These are phyloP conservation scores for Hoplostethus atlanticus DNA, from an alignment of 2,797 vertebrate genomes.

Conservation along the genomic window DNA sequence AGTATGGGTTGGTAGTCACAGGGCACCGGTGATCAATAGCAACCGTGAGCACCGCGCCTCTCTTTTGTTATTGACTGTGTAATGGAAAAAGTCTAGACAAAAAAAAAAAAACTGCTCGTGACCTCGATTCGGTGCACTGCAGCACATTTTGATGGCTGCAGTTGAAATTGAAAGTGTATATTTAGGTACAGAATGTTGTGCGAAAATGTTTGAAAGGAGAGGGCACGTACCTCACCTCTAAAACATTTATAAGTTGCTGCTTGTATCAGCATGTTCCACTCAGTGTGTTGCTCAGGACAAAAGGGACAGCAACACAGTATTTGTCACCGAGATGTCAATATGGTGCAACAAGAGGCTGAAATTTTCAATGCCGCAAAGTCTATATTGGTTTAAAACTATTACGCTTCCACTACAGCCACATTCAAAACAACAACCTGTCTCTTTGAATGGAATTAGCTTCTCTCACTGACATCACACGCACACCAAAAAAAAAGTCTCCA, in stretches of 20 bases:
- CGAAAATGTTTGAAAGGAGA: slow-evolving; percentile 32
- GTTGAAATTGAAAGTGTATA: slow-evolving; percentile 64
- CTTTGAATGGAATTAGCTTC: slow-evolving; percentile 44
- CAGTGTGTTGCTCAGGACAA: slow-evolving; percentile 65
- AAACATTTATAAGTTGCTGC: slow-evolving; percentile 60
- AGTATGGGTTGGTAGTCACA: slow-evolving; percentile 31
- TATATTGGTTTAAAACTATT: slow-evolving; percentile 52
- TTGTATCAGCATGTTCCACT: slow-evolving; percentile 69
- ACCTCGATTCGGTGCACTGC: slow-evolving; percentile 65
- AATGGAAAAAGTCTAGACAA: slow-evolving; percentile 63
- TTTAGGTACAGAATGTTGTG: slow-evolving; percentile 54
- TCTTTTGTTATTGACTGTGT: slow-evolving; percentile 69
- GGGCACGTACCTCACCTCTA: slow-evolving; percentile 46
- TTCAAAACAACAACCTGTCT: slow-evolving; percentile 64
- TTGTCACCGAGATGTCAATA: slow-evolving; percentile 68
- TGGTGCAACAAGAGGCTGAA: slow-evolving; percentile 61
- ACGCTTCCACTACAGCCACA: slow-evolving; percentile 56
- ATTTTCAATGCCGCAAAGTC: slow-evolving; percentile 41
- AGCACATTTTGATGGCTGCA: slow-evolving; percentile 49
- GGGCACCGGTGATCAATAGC: slow-evolving; percentile 66
- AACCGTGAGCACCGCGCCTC: slow-evolving; percentile 54
- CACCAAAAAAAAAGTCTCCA: slow-evolving; percentile 12
- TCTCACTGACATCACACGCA: slow-evolving; percentile 26
- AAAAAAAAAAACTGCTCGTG: slow-evolving; percentile 55
- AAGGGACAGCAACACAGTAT: slow-evolving; percentile 51